Base-by-base conservation (phyloP, 2,888 invertebrate genomes). In the Amphipoea oculea region DNA sequence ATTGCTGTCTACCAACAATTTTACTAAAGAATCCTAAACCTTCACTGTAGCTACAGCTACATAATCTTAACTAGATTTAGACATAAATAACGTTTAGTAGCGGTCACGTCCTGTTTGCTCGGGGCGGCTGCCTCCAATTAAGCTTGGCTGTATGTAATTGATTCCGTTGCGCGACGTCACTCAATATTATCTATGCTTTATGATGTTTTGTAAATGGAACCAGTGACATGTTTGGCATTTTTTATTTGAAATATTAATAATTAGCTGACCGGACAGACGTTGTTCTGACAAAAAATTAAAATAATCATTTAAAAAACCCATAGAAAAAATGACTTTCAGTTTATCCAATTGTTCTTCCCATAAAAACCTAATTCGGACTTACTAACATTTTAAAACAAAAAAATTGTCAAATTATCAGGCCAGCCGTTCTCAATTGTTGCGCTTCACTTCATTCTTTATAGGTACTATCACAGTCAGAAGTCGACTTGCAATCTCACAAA, bases 81-180 rank as follows among this genome's bases (percentile, higher is more conserved):
- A 84, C 78, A 78, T 85, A 87, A 85, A 87, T 79, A 87, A 85
- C 78, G 73, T 78, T 87, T 75, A 84, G 77, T 68, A 57, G 73
- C 67, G 76, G 80, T 84, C 88, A 86, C 88, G 89, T 87, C 79
- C 79, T 87, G 85, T 88, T 88, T 87, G 77, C 78, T 71, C 65
- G 45, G 69, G 57, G 67, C 74, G 72, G 63, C 76, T 79, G 86
- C 76, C 78, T 82, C 72, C 79, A 88, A 87, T 85, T 86, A 86
- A 88, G 88, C 73, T 68, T 82, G 77, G 79, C 83, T 82, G 86
- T 79, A 78, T 79, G 72, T 78, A 85, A 86, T 85, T 76, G 86
- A 86, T 86, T 75, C 76, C 69, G 74, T 80, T 77, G 66, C 63
- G 63, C 75, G 71, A 60, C 69, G 72, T 75, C 67, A 69, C 67